Evolutionary conservation across 2,797 vertebrate species (phyloP).

Genomic region (Xenopus petersii): DNA sequence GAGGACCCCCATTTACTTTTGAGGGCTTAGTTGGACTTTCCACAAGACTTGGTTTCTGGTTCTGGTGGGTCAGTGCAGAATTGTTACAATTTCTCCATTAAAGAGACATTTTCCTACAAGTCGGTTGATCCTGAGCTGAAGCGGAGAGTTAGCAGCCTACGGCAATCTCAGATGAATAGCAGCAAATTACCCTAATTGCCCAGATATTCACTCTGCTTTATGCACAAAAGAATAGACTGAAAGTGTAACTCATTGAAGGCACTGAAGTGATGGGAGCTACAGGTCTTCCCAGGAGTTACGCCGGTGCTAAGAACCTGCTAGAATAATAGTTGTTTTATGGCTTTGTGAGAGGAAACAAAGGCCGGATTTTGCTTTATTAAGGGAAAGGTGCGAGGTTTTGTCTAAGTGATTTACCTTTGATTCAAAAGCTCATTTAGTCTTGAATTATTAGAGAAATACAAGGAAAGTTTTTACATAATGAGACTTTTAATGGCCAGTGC

Average conservation of each 20-base stretch:
- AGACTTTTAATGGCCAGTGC: background rate
- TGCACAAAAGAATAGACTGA: conserved; percentile 16
- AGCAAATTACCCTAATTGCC: conserved; percentile 31
- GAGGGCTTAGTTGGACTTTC: too few relatives aligned
- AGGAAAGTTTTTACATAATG: background rate
- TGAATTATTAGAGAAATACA: conserved; percentile 3
- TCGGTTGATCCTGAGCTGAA: too few relatives aligned
- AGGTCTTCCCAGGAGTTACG: background rate
- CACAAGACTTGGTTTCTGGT: too few relatives aligned
- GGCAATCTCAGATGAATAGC: conserved; percentile 31
- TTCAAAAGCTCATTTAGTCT: background rate
- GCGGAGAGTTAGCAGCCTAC: background rate
- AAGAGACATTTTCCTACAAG: too few relatives aligned
- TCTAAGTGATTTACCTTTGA: background rate
- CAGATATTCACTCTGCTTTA: conserved; percentile 35
- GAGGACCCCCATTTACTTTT: too few relatives aligned
- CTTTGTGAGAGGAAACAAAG: conserved; percentile 4
- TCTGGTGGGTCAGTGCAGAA: too few relatives aligned
- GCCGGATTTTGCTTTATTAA: background rate
- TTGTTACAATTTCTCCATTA: too few relatives aligned
- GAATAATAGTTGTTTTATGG: background rate
- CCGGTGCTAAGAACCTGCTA: background rate
- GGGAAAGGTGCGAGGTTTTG: background rate
- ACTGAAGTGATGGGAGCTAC: background rate
- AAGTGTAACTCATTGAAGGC: conserved; percentile 1